These are phyloP conservation scores for Nothocercus nigrocapillus DNA, from an alignment of 2,113 vertebrate genomes.

Conservation along the genomic window DNA sequence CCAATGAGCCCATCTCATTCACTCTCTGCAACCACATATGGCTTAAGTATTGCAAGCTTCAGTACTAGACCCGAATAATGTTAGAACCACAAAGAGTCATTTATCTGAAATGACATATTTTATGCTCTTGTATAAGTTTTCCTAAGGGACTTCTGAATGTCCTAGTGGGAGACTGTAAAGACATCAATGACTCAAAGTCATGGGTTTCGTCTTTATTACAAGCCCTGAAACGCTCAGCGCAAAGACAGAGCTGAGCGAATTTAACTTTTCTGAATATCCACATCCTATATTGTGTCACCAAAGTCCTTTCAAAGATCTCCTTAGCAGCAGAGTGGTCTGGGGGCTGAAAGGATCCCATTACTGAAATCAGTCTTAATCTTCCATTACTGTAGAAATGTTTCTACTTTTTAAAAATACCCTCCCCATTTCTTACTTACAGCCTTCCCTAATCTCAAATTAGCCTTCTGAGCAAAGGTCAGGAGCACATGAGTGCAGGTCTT, in stretches of 20 bases:
- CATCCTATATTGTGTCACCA: constrained; percentile 28
- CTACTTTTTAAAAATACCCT: constrained; percentile 26
- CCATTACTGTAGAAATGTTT: not conserved
- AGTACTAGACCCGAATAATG: constrained; percentile 4
- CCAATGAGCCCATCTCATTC: not conserved
- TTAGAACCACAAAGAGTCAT: constrained; percentile 28
- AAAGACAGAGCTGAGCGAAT: constrained; percentile 42
- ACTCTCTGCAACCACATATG: not conserved
- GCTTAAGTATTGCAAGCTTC: not conserved
- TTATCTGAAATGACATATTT: constrained; percentile 38
- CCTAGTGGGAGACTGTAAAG: constrained; percentile 31
- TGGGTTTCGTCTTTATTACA: constrained; percentile 48
- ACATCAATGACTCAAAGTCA: constrained; percentile 35
- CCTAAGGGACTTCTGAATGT: constrained; percentile 44
- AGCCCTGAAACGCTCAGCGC: constrained; percentile 12
- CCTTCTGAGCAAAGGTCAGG: constrained; percentile 35
- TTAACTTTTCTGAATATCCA: constrained; percentile 30
- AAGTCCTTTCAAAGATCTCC: constrained; percentile 14
- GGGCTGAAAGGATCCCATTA: not conserved
- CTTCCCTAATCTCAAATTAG: constrained; percentile 46
- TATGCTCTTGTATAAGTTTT: constrained; percentile 46
- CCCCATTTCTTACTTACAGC: constrained; percentile 25
- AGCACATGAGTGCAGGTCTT: constrained; percentile 23
- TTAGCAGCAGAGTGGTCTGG: constrained; percentile 13
- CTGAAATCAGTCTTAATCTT: constrained; percentile 1